These are phyloP conservation scores for Pyrochroa serraticornis DNA, from an alignment of 2,888 invertebrate genomes.

Conservation along the genomic window DNA sequence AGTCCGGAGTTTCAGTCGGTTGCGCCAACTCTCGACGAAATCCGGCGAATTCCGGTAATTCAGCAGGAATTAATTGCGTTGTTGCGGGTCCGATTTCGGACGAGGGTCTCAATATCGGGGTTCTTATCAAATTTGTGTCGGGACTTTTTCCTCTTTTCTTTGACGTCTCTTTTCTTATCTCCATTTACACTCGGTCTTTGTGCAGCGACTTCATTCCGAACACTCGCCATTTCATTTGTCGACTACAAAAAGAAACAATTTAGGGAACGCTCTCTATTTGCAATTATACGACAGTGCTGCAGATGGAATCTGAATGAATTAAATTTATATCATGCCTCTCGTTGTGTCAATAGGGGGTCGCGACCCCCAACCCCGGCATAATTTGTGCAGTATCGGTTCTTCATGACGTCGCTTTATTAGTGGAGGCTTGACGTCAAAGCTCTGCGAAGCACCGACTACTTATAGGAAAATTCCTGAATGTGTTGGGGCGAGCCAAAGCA, in stretches of 20 bases:
- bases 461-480: too few species aligned
- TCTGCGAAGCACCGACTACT: too few species aligned
- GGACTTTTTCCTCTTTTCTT: conserved; percentile 12
- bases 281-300: conserved; percentile 14
- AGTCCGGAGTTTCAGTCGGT: too few species aligned
- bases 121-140: conserved; percentile 16
- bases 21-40: too few species aligned
- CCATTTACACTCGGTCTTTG: conserved; percentile 29
- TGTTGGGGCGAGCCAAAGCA: too few species aligned
- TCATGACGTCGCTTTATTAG: too few species aligned
- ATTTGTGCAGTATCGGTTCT: too few species aligned
- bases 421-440: too few species aligned
- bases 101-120: conserved; percentile 7
- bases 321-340: conserved; percentile 13
- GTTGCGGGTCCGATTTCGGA: too few species aligned
- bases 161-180: conserved; percentile 21
- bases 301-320: conserved; percentile 15
- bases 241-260: conserved; percentile 41
- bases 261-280: conserved; percentile 28
- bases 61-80: too few species aligned
- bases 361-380: too few species aligned
- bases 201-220: conserved; percentile 27
- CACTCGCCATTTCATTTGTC: conserved; percentile 36
- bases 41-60: too few species aligned
- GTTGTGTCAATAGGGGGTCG: neutral